Evolutionary conservation across 2,113 vertebrate species (phyloP).

Genomic region (Salvelinus fontinalis): DNA sequence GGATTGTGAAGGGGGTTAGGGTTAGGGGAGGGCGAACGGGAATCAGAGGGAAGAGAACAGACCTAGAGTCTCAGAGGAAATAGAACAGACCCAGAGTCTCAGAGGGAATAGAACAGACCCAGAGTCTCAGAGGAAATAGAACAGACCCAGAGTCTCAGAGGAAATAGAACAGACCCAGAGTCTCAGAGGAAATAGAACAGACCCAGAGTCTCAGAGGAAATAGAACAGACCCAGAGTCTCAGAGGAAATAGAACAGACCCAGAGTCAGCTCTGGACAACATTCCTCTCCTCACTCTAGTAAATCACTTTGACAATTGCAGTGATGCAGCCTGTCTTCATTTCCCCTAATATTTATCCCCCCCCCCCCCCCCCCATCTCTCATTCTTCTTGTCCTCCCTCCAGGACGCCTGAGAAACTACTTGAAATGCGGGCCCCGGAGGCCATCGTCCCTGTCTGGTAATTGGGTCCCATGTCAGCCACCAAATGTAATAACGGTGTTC

Average conservation of each 20-base stretch:
- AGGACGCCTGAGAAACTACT: slow-evolving; percentile 54
- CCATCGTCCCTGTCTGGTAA: slow-evolving; percentile 65
- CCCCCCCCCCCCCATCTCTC: neutral
- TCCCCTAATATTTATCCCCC: slow-evolving; percentile 54
- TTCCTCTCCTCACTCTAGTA: neutral
- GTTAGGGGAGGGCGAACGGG: too few relatives aligned
- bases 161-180: neutral
- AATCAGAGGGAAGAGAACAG: too few relatives aligned
- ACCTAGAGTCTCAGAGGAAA: too few relatives aligned
- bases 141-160: neutral
- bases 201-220: neutral
- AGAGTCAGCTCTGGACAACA: too few relatives aligned
- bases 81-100: too few relatives aligned
- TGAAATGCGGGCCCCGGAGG: slow-evolving; percentile 56
- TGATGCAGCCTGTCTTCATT: slow-evolving; percentile 28
- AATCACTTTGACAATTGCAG: slow-evolving; percentile 50
- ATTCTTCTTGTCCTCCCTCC: slow-evolving; percentile 13
- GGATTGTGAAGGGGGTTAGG: too few relatives aligned
- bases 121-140: slow-evolving; percentile 2
- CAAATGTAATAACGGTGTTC: slow-evolving; percentile 65
- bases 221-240: neutral
- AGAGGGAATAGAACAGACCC: too few relatives aligned
- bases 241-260: too few relatives aligned
- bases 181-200: neutral
- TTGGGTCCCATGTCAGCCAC: slow-evolving; percentile 71